phyloP scores from a whole-genome alignment of 2,888 invertebrate species.

The Monopis laevigella region DNA sequence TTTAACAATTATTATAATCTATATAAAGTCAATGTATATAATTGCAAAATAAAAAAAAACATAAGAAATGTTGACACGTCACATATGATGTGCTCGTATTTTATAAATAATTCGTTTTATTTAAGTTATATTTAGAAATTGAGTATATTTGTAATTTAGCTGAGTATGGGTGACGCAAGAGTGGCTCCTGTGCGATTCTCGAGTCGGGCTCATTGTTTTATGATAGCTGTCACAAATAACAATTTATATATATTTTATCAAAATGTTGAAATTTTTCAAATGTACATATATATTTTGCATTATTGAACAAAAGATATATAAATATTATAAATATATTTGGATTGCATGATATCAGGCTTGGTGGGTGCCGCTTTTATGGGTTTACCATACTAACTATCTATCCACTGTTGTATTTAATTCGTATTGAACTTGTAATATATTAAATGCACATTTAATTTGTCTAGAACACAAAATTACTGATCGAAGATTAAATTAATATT shows the following conservation, averaged over 20 bases:
- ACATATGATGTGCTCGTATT: conserved; percentile 46
- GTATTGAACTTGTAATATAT: no score
- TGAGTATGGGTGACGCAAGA: conserved; percentile 17
- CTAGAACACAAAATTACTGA: no score
- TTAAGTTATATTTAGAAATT: conserved; percentile 53
- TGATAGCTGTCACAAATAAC: conserved; percentile 62
- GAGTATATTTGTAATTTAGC: conserved; percentile 60
- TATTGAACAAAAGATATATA: conserved; percentile 30
- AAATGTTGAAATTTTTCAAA: background rate
- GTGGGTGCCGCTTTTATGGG: conserved; percentile 1
- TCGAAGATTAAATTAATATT: no score
- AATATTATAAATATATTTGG: conserved; percentile 23
- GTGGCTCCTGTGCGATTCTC: background rate
- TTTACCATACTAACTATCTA: no score
- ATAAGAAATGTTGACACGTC: conserved; percentile 45
- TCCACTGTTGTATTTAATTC: no score
- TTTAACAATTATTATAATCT: conserved; percentile 30
- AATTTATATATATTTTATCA: conserved; percentile 35
- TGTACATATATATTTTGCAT: conserved; percentile 44
- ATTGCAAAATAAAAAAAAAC: conserved; percentile 50
- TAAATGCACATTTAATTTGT: no score
- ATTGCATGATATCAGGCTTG: background rate
- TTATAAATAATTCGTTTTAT: conserved; percentile 62
- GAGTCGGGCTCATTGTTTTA: conserved; percentile 50
- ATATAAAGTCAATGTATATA: conserved; percentile 66